Base-by-base conservation (phyloP, 1,140 invertebrate species). In the Aphis craccivora region DNA sequence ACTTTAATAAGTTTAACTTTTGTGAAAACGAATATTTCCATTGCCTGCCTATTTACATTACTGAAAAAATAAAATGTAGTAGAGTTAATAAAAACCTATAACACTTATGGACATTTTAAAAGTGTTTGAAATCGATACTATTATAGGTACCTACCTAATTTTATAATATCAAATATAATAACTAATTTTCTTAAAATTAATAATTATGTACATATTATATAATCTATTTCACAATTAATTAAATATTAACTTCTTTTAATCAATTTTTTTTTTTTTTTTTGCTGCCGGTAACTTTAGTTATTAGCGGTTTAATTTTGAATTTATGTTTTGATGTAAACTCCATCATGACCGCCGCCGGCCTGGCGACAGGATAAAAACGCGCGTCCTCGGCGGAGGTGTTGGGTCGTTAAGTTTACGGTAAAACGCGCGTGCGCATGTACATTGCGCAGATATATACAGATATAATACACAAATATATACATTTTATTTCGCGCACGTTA, bases 381-480 rank as follows among this genome's bases (percentile, higher is more conserved):
- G 45, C 53, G 53, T 35, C 11, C 20, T 30, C 53, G 53, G 23
- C 37, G 23, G 90, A 93, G 91, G 91, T 55, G 91, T 93, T 51
- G 91, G 91, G 91, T 93, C 91, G 91, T 93, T 93, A 93, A 93
- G 53, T 86, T 55, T 23, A n/a, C 91, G 7, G n/a, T 51, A 84
- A 22, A 53, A 5, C 67, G n/a, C 90, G 90, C 67, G 37, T 53
- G 91, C 91, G 48, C 9, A 35, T 35, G 87, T 9, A 87, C 14
- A 76, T 9, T n/a, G n/a, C 87, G 45, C n/a, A 76, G 11, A 76
- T n/a, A 18, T 76, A 76, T 76, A 67, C n/a, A 67, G 30, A 76
- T 76, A 76, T n/a, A n/a, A 76, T 22, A 30, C 14, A 48, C 2
- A 51, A 18, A 18, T 48, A 48, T 45, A 35, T 37, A 48, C 86